A percentile compares a stretch with the other conserved stretches of the same genome.
Conservation (phyloP, 2,113 vertebrate genomes). For the Neodontobutis hainanensis region DNA sequence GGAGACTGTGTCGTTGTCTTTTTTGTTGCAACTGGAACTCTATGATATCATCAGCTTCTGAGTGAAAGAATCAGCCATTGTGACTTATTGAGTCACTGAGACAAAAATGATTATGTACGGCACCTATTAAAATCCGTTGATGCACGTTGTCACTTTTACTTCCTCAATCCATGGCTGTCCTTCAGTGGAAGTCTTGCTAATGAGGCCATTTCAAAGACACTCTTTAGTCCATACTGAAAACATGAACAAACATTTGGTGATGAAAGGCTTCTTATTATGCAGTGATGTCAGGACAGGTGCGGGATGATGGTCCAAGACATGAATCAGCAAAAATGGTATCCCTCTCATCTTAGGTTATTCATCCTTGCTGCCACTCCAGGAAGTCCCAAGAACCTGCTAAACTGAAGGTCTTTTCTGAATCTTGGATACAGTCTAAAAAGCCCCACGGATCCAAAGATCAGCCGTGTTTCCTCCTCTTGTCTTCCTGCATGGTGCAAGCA, state of each 20-base stretch:
- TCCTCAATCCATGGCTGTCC: conserved; percentile 38
- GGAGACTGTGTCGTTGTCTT: conserved; percentile 26
- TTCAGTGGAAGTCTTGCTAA: conserved; percentile 19
- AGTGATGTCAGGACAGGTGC: conserved; percentile 20
- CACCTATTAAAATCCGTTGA: conserved; percentile 13
- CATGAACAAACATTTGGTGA: not conserved
- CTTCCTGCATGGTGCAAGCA: conserved; percentile 26
- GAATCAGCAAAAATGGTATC: not conserved
- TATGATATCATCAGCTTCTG: conserved; percentile 6
- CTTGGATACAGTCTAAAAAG: conserved; percentile 9
- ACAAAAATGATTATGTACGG: conserved; percentile 22
- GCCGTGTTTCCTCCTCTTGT: conserved; percentile 26
- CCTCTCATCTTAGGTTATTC: not conserved
- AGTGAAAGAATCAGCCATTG: conserved; percentile 18
- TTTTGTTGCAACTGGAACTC: conserved; percentile 10
- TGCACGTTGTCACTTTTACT: conserved; percentile 14
- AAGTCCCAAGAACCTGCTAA: not conserved
- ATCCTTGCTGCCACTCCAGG: not conserved
- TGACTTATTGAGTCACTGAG: conserved; percentile 27
- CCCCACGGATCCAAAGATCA: conserved; percentile 24
- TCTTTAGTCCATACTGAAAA: conserved; percentile 8
- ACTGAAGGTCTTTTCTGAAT: not conserved
- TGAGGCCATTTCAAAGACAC: conserved; percentile 15
- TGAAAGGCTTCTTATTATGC: conserved; percentile 18
- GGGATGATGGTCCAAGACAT: conserved; percentile 20